Conservation (phyloP, 2,888 invertebrate genomes). For the Rhaphigaster nebulosa region DNA sequence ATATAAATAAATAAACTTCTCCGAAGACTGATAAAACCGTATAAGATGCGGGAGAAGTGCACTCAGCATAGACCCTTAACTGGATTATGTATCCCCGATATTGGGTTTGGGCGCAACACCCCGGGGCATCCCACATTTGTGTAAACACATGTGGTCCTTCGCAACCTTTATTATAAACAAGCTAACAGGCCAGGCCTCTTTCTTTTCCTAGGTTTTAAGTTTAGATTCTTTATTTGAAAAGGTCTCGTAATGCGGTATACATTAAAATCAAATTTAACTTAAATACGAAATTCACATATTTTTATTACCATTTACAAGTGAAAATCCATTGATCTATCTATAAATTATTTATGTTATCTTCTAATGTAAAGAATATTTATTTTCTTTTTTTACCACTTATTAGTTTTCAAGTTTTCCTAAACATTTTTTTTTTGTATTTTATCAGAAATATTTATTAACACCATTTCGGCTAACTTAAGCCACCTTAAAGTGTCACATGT, state of each 20-base stretch:
- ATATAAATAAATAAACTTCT: too few relatives aligned
- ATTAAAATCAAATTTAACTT: not conserved
- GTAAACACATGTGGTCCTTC: slow-evolving; percentile 26
- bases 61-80: not conserved
- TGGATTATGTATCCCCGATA: not conserved
- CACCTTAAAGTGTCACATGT: too few relatives aligned
- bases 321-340: too few relatives aligned
- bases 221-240: not conserved
- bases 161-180: slow-evolving; percentile 17
- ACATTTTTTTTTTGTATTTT: too few relatives aligned
- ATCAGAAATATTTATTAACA: too few relatives aligned
- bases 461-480: too few relatives aligned
- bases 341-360: too few relatives aligned
- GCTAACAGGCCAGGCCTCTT: not conserved
- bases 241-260: not conserved
- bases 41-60: not conserved
- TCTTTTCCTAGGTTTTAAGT: not conserved
- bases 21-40: not conserved
- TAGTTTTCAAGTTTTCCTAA: too few relatives aligned
- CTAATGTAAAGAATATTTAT: too few relatives aligned
- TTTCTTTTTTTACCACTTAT: too few relatives aligned
- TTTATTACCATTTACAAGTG: too few relatives aligned
- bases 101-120: not conserved
- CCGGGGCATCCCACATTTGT: not conserved
- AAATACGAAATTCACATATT: too few relatives aligned